Conservation (phyloP, 30 jellyfish, hydroid and myxozoan genomes). For the Mastigias papua region DNA sequence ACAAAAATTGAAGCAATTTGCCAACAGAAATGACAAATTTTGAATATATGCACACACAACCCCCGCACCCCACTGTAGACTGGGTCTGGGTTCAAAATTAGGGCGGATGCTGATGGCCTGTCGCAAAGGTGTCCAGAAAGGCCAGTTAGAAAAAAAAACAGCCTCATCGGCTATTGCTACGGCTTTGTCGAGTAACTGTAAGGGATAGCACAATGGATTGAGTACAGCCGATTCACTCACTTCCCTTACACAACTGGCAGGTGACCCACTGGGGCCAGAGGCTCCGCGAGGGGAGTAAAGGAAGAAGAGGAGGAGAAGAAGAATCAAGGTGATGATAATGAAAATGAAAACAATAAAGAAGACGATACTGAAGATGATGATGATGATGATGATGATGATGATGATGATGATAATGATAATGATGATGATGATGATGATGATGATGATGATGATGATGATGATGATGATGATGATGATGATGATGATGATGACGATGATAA, state of each 20-base stretch:
- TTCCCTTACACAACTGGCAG: not conserved
- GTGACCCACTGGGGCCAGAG: not conserved
- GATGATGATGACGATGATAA: slow-evolving; percentile 9
- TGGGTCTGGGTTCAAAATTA: no score
- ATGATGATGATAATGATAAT: not conserved
- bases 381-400: not conserved
- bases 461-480: slow-evolving; percentile 16
- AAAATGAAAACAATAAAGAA: not conserved
- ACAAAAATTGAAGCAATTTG: no score
- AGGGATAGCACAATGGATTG: not conserved
- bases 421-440: not conserved
- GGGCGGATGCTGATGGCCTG: not conserved
- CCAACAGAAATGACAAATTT: no score
- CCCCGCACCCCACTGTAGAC: no score
- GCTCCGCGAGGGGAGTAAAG: not conserved
- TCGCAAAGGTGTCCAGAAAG: no score
- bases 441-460: slow-evolving; percentile 18
- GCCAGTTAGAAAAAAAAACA: not conserved
- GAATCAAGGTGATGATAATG: not conserved
- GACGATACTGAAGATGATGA: not conserved
- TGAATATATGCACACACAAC: no score
- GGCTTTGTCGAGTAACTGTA: not conserved
- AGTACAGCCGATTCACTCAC: not conserved
- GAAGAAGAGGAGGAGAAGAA: not conserved
- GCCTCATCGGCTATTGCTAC: not conserved